Base-by-base conservation (phyloP, 2,113 vertebrate species). In the Microtus pennsylvanicus region DNA sequence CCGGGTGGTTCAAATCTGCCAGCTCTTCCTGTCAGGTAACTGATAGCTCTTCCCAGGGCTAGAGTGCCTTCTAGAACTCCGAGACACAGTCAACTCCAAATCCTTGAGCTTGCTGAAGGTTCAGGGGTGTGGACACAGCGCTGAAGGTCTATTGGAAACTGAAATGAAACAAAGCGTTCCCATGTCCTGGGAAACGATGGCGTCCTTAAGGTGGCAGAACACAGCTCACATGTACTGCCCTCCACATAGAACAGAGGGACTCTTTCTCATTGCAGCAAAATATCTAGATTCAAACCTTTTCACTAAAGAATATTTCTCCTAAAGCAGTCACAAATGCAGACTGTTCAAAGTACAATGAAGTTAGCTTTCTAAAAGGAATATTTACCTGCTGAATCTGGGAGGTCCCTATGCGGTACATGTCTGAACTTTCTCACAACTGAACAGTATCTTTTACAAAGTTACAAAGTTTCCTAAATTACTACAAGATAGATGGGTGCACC, bases 311-410 rank as follows among this genome's bases (percentile, higher is more conserved):
- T 67, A 87, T 92, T 89, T 92, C 82, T 38, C 70, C 52, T 77
- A 85, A 42, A 96, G 72, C 85, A 91, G 61, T 85, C 65, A 94
- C 58, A 88, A 91, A 55, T 78, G 50, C n/a, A 42, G 85, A 87
- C 38, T n/a, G 52, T 22, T 91, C 58, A 89, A 45, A 90, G 75
- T 75, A 93, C 61, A 92, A 93, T 74, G 70, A 4, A 24, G 21
- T 35, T 92, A 78, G 69, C 58, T 95, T 90, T 93, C 70, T 96
- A 85, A 94, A 70, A 91, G 65, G 86, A 80, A 65, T 1, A 24
- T 47, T 55, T 75, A 85, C 55, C 72, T 87, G 24, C 35, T 78
- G 65, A 76, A 17, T 70, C 0, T 11, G 58, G 52, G 35, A 61
- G 19, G n/a, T 17, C 88, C 45, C 70, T n/a, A 1, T 58, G 7